Conservation (phyloP, 2,113 vertebrate genomes). For the Fulica atra region DNA sequence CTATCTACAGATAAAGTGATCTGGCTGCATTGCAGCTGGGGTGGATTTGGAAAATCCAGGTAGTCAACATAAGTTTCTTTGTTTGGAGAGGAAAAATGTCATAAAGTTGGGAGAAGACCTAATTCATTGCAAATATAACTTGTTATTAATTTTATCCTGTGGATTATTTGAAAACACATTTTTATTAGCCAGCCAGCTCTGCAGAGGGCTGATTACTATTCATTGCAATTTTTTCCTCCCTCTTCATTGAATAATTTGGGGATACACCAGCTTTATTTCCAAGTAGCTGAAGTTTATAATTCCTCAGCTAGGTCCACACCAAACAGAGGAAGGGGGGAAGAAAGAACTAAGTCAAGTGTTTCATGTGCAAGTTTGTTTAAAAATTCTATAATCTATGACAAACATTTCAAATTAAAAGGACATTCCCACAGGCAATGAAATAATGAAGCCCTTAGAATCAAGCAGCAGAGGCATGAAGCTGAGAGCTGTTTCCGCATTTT, state of each 20-base stretch:
- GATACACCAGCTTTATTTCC: conserved; percentile 32
- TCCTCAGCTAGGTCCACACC: conserved; percentile 16
- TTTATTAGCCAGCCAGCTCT: conserved; percentile 46
- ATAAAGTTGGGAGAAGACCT: not conserved
- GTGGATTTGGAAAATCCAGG: not conserved
- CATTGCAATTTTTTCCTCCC: not conserved
- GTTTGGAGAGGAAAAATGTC: not conserved
- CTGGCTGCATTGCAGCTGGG: not conserved
- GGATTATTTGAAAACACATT: conserved; percentile 45
- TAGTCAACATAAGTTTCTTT: not conserved
- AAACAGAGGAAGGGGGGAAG: not conserved
- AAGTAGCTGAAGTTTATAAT: conserved; percentile 31
- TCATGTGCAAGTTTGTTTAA: conserved; percentile 55
- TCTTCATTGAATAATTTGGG: conserved; percentile 37
- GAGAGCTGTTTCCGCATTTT: conserved; percentile 38
- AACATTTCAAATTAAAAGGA: conserved; percentile 70
- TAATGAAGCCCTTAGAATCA: conserved; percentile 55
- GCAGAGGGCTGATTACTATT: conserved; percentile 60
- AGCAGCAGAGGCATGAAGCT: conserved; percentile 42
- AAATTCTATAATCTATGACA: conserved; percentile 58
- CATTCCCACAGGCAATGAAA: conserved; percentile 65
- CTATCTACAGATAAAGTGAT: not conserved
- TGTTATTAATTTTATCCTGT: conserved; percentile 44
- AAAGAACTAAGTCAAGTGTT: conserved; percentile 35
- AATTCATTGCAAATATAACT: conserved; percentile 35